phyloP scores from a whole-genome alignment of 2,113 vertebrate genomes.

The Halcyon malimbica region DNA sequence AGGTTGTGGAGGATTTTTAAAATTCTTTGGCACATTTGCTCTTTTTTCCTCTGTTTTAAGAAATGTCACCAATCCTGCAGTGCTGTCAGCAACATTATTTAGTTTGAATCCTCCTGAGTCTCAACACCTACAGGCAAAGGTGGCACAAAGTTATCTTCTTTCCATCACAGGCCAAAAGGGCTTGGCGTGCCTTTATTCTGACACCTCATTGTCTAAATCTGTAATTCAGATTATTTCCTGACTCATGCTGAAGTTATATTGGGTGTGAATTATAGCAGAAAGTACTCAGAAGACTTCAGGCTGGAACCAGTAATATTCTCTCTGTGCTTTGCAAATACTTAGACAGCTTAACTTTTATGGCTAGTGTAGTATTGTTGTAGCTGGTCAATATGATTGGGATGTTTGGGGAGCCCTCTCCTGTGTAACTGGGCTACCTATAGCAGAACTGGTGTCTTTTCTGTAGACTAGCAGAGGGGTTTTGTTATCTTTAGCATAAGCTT shows the following conservation, averaged over 20 bases:
- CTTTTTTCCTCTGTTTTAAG: neutral
- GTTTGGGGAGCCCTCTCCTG: neutral
- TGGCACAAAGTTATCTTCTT: neutral
- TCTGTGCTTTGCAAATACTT: neutral
- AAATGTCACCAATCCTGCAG: neutral
- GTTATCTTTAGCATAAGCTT: conserved; percentile 4
- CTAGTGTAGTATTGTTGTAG: accelerated
- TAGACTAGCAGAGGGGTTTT: neutral
- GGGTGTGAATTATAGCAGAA: conserved; percentile 26
- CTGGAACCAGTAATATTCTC: neutral
- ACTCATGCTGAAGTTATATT: neutral
- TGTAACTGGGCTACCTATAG: neutral
- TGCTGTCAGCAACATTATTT: neutral
- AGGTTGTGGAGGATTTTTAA: neutral
- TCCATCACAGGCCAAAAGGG: neutral
- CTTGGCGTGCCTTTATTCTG: neutral
- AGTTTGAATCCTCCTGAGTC: neutral
- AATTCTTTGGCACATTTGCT: neutral
- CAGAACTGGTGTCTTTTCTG: neutral
- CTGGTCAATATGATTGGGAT: neutral
- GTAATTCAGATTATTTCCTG: conserved; percentile 12
- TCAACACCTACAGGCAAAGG: conserved; percentile 2
- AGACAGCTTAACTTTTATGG: neutral
- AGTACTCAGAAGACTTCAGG: neutral
- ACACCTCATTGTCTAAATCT: neutral